Base-by-base conservation (phyloP, 2,888 invertebrate species). In the Perizoma affinitatum region DNA sequence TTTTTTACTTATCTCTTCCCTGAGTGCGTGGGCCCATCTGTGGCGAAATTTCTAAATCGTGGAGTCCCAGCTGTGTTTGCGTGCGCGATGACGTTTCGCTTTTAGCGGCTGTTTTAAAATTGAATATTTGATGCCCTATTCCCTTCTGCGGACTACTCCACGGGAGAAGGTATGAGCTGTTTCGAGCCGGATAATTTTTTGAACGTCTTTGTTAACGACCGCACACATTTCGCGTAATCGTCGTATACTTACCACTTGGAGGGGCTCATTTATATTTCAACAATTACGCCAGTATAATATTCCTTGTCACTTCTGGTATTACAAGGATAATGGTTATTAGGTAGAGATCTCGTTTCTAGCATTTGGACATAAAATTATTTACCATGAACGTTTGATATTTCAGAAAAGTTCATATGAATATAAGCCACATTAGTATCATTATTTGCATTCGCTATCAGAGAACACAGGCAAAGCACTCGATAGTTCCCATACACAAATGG, bases 41-140 rank as follows among this genome's bases (percentile, higher is more conserved):
- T 86, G 86, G 82, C 86, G 74, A 87, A 89, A 89, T 88, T 87
- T 88, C 85, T 90, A 89, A 88, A 91, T 89, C 87, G 90, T 84
- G 82, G 79, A 82, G 91, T 84, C 91, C 83, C 92, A 92, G 90
- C 92, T 92, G 92, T 82, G 88, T 79, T 82, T 83, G 84, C 80
- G 84, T 81, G 74, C 80, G 84, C 90, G 88, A 92, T 91, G 92
- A 91, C 92, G 83, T 90, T 91, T 90, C 87, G 92, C 92, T 91
- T 90, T 92, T 92, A 92, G 92, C 91, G 90, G 85, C 80, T 88
- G 88, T 90, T 92, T 92, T 92, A 92, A 92, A 92, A 91, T 92
- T 92, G 90, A 92, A 92, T 92, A 92, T 92, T 92, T 92, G 91
- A 92, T 92, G 91, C 80, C 84, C 80, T 83, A 80, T 88, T 90